phyloP scores from a whole-genome alignment of 2,888 invertebrate species.

The Nesidiocoris tenuis region DNA sequence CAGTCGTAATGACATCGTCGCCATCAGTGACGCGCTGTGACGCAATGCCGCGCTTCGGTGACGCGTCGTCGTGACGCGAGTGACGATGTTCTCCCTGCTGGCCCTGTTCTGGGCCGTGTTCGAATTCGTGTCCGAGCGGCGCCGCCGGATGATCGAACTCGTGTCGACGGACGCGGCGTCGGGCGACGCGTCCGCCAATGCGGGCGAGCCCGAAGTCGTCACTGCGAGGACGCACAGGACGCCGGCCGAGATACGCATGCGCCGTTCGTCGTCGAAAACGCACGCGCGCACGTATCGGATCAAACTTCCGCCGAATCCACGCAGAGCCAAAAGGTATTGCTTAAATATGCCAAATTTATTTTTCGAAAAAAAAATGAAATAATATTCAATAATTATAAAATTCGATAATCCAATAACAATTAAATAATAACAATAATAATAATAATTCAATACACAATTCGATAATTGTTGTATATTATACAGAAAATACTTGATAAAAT shows the following conservation, averaged over 20 bases:
- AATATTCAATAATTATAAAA: too few species aligned
- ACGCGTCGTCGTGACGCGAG: not conserved
- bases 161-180: conserved; percentile 48
- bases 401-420: not conserved
- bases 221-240: conserved; percentile 30
- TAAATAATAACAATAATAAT: not conserved
- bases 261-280: conserved; percentile 51
- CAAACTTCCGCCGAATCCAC: conserved; percentile 50
- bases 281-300: conserved; percentile 51
- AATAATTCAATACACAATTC: not conserved
- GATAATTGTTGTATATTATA: not conserved
- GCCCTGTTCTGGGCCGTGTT: conserved; percentile 24
- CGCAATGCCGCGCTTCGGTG: too few species aligned
- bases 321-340: conserved; percentile 50
- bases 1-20: too few species aligned
- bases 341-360: too few species aligned
- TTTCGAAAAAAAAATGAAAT: not conserved
- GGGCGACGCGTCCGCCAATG: not conserved
- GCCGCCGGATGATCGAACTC: conserved; percentile 53
- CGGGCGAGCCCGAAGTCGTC: conserved; percentile 21
- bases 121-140: conserved; percentile 7
- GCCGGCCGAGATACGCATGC: conserved; percentile 33
- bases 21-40: too few species aligned
- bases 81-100: conserved; percentile 26
- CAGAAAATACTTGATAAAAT: not conserved